A percentile compares a stretch with the other conserved stretches of the same genome.
Conservation (phyloP, 2,888 invertebrate species). For the Drosophila lutescens region DNA sequence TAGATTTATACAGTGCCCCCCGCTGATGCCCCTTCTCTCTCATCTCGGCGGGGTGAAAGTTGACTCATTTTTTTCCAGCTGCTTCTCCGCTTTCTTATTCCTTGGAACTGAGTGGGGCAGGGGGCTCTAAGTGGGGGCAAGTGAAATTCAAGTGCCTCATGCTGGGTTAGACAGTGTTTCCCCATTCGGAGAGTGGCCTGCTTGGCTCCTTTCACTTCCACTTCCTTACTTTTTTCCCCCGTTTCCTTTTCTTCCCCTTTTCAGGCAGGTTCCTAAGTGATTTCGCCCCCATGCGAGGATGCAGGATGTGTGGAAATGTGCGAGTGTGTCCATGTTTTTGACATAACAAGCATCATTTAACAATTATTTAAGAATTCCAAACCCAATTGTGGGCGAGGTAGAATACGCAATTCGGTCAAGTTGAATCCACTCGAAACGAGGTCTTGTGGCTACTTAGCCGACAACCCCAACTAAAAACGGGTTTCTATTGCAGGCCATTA, state of each 20-base stretch:
- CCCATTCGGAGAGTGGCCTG: conserved; percentile 51
- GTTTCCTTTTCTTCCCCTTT: conserved; percentile 10
- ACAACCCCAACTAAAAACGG: conserved; percentile 14
- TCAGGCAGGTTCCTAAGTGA: conserved; percentile 64
- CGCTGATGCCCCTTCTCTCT: conserved; percentile 11
- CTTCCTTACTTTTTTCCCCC: conserved; percentile 14
- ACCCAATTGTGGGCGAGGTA: conserved; percentile 22
- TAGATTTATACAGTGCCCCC: conserved; percentile 62
- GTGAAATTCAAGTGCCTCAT: conserved; percentile 76
- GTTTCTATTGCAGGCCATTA: conserved; percentile 20
- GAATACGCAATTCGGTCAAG: conserved; percentile 59
- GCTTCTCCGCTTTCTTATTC: conserved; percentile 24
- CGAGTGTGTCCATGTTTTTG: conserved; percentile 62
- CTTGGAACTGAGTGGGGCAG: not conserved
- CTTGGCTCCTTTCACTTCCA: conserved; percentile 26
- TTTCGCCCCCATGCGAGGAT: conserved; percentile 42
- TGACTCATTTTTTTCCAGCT: conserved; percentile 57
- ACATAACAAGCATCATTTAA: conserved; percentile 79
- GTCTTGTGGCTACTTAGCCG: conserved; percentile 26
- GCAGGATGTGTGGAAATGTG: conserved; percentile 6
- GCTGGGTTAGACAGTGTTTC: conserved; percentile 74
- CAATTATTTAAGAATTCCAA: conserved; percentile 74
- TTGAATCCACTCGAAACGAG: conserved; percentile 30
- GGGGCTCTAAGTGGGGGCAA: conserved; percentile 70
- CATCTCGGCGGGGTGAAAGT: conserved; percentile 66